Base-by-base conservation (phyloP, 1,140 invertebrate genomes). In the Sarcophaga peregrina region DNA sequence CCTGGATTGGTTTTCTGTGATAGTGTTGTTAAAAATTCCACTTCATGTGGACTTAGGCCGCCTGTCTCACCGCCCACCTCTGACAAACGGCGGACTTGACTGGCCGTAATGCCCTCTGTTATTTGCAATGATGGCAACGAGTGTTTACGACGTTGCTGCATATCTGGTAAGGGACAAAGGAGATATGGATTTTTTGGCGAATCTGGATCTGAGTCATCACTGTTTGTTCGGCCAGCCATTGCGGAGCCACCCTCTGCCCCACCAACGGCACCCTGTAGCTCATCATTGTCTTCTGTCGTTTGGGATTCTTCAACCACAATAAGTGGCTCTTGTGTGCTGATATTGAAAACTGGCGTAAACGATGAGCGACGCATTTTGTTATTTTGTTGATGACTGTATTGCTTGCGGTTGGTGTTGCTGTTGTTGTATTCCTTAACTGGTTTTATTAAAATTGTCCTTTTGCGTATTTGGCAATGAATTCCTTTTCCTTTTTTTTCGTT, bases 101-200 rank as follows among this genome's bases (percentile, higher is more conserved):
- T 96, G 68, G 95, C 95, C 20, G 95, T 96, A 85, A 96, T 96
- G 80, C 95, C 95, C 58, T 94, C 93, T 62, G 95, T 95, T 86
- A 95, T 96, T 84, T 95, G 94, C 7, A 95, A 94, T 1, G 95
- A 96, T 3, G 95, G 95, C 85, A 96, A 91, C 17, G 95, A 96
- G 85, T 95, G 94, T 89, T 96, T 96, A 83, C 95, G 92, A 4
- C 93, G 93, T 82, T 94, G 93, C 82, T 91, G 87, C 72, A 91
- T 90, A 82, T 94, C 94, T 75, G 94, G 92, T 92, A 95, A 96
- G 1, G 95, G 95, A 13, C 95, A 96, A 37, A 96, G 90, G 73
- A 96, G 92, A 91, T 95, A 95, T 0, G 95, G 95, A 90, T 96
- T 96, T 83, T 94, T 93, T 62, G 95, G 95, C 0, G 94, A 95